Evolutionary conservation across 2,888 invertebrate species (phyloP), one percentile per base, ranked within the genome.

Genomic region (Cistogaster globosa): DNA sequence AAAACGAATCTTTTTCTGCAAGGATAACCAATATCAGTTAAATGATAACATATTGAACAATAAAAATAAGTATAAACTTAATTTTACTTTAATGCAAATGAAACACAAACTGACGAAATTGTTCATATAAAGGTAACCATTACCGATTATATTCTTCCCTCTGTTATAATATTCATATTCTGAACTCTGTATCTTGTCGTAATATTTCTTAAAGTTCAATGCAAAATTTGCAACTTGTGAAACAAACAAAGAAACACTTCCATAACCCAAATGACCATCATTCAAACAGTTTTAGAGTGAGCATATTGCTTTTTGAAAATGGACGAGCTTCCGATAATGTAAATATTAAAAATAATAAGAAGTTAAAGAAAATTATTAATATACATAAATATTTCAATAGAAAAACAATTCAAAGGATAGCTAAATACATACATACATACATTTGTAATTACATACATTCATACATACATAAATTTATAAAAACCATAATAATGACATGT

Each of bases 271-370:
- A 62, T 42, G 53, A 78, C 74, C 62, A 69, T 18, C 68, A 81
- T 57, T 69, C 77, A 68, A 87, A 83, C 77, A 87, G 87, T 67
- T 69, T 87, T 81, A 62, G 88, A 88, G 84, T 82, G 88, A 76
- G 88, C 83, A 84, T 86, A 87, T 84, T 88, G 86, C 87, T 89
- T 89, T 84, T 84, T 58, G 42, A 26, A 84, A 84, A 85, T 83
- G 88, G 89, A 89, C 87, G 88, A 89, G 89, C 89, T 88, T 89
- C 89, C 88, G 88, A 87, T 76, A 78, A 71, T 83, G 85, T 83
- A 82, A 63, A 84, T 81, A 82, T 36, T 53, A 76, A 12, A 57
- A 16, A 53, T 22, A 55, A 18, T 38, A 18, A 42, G 14, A 63
- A 53, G 51, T 72, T 87, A 87, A 83, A 75, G 83, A 87, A 86